Evolutionary conservation across 2,797 vertebrate species (phyloP), one percentile per base, ranked within the genome.

Genomic region (Gymnoscopelus microlampas): DNA sequence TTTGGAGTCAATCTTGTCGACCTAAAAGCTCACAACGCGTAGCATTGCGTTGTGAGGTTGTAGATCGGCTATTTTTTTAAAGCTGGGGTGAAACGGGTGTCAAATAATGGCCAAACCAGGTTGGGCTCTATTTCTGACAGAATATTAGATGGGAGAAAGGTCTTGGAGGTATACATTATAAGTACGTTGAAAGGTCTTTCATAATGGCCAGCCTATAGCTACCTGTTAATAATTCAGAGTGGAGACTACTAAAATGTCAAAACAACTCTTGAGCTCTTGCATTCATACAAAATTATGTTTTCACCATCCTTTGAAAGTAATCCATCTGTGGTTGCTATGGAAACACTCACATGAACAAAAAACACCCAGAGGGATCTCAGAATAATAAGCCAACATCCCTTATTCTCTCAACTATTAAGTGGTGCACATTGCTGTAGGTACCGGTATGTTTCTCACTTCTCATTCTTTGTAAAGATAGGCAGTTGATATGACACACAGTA

Each of bases 271-370:
- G n/a, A 64, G 50, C 67, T 82, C 63, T 5, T 24, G 29, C 15
- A 48, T 61, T 62, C 60, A 81, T 84, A 87, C 88, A 80, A 76
- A 78, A 89, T 44, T 3, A 5, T 79, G 44, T 75, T 72, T 70
- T 70, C 10, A 0, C 53, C 66, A 13, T 77, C 55, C 32, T 71
- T 87, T 78, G 32, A 63, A 70, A 77, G 77, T 64, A 63, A 81
- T 79, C 82, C 29, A 53, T 84, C 62, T 60, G 24, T 0, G 62
- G 92, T 93, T 90, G 77, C 88, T 77, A 87, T 84, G 87, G 91
- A 83, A 87, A 92, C 89, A 0, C 51, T 60, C 70, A 53, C 73
- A 78, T 4, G 70, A 77, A 44, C 39, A 44, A 90, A 80, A 84
- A 83, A 87, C 76, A 89, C 82, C 84, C 76, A 23, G 80, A 86